Percentiles rank a stretch among this genome's conserved stretches.
These are phyloP conservation scores for Echiichthys vipera DNA, from an alignment of 2,797 vertebrate genomes.

Conservation along the genomic window DNA sequence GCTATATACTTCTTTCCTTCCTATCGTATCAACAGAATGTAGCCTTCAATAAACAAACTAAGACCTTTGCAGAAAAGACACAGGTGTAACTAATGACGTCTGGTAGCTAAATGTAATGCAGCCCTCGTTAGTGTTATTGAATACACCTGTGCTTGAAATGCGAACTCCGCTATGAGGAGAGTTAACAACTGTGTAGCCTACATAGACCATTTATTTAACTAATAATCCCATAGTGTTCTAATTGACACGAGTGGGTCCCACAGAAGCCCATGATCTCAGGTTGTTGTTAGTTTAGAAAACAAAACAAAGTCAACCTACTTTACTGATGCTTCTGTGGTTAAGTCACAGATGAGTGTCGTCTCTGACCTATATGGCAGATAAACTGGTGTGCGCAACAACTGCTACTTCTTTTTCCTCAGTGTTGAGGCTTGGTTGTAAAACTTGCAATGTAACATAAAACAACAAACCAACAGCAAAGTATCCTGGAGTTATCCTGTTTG, in stretches of 20 bases:
- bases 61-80: not conserved
- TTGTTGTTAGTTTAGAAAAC: not conserved
- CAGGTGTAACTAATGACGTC: not conserved
- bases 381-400: not conserved
- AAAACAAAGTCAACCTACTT: not conserved
- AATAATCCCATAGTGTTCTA: not conserved
- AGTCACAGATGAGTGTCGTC: not conserved
- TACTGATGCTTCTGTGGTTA: not conserved
- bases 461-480: not conserved
- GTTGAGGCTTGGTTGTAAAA: not conserved
- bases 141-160: not conserved
- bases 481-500: not conserved
- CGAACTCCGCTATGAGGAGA: not conserved
- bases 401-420: not conserved
- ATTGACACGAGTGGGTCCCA: too few species aligned
- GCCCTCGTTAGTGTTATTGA: not conserved
- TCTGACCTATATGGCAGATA: not conserved
- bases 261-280: not conserved
- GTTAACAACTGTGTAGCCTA: not conserved
- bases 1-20: not conserved
- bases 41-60: not conserved
- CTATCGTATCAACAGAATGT: not conserved
- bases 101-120: not conserved
- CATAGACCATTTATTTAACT: not conserved
- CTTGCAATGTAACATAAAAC: not conserved